Percentiles rank a stretch among this genome's conserved stretches.
These are phyloP conservation scores for Drosophila quasianomalipes DNA, from an alignment of 2,888 invertebrate species.

Conservation along the genomic window DNA sequence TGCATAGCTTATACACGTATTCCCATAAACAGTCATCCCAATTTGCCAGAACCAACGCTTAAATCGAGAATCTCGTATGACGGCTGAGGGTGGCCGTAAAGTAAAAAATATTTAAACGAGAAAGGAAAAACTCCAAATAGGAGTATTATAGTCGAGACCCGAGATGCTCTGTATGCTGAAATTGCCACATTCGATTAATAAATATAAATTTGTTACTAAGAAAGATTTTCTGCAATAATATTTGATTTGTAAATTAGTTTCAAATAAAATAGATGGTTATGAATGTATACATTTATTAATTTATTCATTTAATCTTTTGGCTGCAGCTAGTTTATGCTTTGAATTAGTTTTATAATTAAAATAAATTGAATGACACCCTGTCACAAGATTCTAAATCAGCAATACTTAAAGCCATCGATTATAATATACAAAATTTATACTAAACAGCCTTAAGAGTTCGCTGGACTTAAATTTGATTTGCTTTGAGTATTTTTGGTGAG, in stretches of 20 bases:
- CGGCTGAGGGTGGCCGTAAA: constrained; percentile 37
- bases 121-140: neutral
- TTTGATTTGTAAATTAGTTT: neutral
- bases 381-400: neutral
- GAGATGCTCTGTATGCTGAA: neutral
- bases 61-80: constrained; percentile 26
- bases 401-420: neutral
- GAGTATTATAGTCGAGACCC: neutral
- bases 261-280: neutral
- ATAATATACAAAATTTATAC: neutral
- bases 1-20: constrained; percentile 41
- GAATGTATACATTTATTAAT: neutral
- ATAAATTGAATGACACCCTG: neutral
- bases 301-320: neutral
- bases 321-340: neutral
- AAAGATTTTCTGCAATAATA: neutral
- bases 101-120: constrained; percentile 43
- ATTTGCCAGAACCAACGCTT: constrained; percentile 38
- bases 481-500: neutral
- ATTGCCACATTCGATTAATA: neutral
- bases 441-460: neutral
- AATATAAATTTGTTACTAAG: neutral
- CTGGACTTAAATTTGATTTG: neutral
- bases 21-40: constrained; percentile 51
- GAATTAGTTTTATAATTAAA: neutral